A percentile compares a stretch with the other conserved stretches of the same genome.
These are phyloP conservation scores for Hipparchia sbordonii DNA, from an alignment of 2,888 invertebrate genomes.

Conservation along the genomic window DNA sequence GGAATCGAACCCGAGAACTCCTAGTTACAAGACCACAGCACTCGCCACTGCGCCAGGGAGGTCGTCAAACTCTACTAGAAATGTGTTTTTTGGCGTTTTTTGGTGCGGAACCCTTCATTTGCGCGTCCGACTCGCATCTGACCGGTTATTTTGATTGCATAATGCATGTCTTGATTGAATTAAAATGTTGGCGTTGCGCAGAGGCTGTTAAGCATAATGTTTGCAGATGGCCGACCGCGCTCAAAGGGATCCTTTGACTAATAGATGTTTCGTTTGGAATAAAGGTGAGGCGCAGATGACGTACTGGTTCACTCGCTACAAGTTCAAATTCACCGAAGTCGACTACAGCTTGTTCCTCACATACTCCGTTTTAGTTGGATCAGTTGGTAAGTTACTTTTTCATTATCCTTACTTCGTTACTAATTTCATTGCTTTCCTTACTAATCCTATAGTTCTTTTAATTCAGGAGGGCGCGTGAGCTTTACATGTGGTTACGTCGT, in stretches of 20 bases:
- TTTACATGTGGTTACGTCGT: too few relatives aligned
- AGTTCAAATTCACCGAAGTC: slow-evolving; percentile 83
- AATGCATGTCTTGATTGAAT: too few relatives aligned
- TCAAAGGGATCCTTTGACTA: slow-evolving; percentile 55
- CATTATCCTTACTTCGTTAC: slow-evolving; percentile 22
- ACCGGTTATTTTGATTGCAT: too few relatives aligned
- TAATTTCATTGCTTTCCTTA: not conserved
- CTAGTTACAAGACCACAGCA: too few relatives aligned
- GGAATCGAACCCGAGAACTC: too few relatives aligned
- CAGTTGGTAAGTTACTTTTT: slow-evolving; percentile 74
- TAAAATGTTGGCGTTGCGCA: slow-evolving; percentile 18
- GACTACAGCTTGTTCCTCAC: slow-evolving; percentile 83
- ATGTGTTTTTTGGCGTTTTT: too few relatives aligned
- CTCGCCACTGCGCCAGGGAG: too few relatives aligned
- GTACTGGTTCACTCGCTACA: slow-evolving; percentile 82
- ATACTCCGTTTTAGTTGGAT: slow-evolving; percentile 80
- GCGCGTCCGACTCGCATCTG: too few relatives aligned
- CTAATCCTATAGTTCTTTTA: too few relatives aligned
- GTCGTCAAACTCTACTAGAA: too few relatives aligned
- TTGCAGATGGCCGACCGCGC: slow-evolving; percentile 60
- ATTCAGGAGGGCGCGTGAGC: too few relatives aligned
- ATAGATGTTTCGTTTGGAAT: slow-evolving; percentile 72
- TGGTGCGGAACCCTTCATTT: too few relatives aligned
- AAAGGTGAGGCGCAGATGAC: slow-evolving; percentile 83
- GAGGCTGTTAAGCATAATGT: slow-evolving; percentile 56